phyloP scores from a whole-genome alignment of 2,797 vertebrate genomes.

The Coregonus sp. region DNA sequence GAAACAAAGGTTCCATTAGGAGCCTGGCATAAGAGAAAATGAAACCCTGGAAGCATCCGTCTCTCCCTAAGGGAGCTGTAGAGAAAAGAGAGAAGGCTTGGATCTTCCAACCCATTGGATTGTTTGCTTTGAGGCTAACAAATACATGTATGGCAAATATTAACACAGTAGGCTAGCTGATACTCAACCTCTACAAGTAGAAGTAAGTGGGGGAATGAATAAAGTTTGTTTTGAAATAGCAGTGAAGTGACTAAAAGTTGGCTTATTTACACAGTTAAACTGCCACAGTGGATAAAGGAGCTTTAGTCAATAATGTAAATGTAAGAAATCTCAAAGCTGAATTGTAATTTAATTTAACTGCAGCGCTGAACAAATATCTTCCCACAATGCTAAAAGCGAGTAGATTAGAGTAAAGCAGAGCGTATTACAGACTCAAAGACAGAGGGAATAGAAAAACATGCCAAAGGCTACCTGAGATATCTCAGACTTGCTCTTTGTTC shows the following conservation, averaged over 20 bases:
- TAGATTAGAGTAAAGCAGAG: neutral
- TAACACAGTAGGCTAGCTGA: neutral
- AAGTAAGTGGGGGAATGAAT: neutral
- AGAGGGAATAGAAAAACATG: neutral
- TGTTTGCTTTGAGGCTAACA: neutral
- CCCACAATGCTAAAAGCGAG: neutral
- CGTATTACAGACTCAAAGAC: neutral
- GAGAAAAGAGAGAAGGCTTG: neutral
- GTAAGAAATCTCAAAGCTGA: neutral
- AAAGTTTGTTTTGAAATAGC: neutral
- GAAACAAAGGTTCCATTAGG: slow-evolving; percentile 26
- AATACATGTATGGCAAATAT: neutral
- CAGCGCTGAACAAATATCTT: neutral
- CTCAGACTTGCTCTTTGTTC: neutral
- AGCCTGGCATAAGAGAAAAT: neutral
- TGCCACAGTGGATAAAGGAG: neutral
- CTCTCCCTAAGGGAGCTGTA: neutral
- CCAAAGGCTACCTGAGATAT: neutral
- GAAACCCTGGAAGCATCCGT: neutral
- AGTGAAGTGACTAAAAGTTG: neutral
- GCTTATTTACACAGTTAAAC: neutral
- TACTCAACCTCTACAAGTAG: neutral
- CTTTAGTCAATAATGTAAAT: neutral
- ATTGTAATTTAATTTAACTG: neutral
- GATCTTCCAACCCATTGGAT: no score